Percentiles rank a stretch among this genome's conserved stretches.
phyloP scores from a whole-genome alignment of 2,888 invertebrate genomes.

The Sympetrum striolatum region DNA sequence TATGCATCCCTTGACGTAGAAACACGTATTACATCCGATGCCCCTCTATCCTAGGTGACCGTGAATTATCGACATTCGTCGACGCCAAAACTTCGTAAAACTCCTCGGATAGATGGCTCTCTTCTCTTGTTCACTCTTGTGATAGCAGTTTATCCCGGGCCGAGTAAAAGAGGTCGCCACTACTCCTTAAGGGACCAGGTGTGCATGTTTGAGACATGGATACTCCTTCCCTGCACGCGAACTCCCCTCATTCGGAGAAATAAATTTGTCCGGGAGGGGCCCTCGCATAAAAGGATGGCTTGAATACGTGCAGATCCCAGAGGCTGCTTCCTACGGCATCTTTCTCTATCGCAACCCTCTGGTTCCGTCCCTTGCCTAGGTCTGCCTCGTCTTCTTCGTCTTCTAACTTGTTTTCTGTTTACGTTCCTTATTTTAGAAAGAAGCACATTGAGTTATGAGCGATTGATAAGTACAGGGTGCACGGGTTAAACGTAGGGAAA shows the following conservation, averaged over 20 bases:
- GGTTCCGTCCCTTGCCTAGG: background rate
- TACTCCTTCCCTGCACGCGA: background rate
- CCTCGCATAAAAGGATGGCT: slow-evolving; percentile 21
- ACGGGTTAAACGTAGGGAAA: too few species aligned
- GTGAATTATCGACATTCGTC: background rate
- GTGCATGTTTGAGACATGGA: background rate
- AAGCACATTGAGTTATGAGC: too few species aligned
- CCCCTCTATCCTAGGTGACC: background rate
- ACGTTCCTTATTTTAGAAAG: too few species aligned
- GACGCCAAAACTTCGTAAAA: background rate
- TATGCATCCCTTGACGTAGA: background rate
- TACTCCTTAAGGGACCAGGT: slow-evolving; percentile 8
- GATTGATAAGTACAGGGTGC: too few species aligned
- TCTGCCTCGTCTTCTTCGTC: background rate
- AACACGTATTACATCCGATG: background rate
- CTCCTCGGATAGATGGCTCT: background rate
- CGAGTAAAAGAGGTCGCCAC: background rate
- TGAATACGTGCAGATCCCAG: slow-evolving; percentile 8
- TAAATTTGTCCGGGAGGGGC: slow-evolving; percentile 16
- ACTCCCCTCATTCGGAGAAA: slow-evolving; percentile 20
- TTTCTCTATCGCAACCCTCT: background rate
- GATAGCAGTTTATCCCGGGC: background rate
- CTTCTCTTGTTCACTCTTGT: background rate
- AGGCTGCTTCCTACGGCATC: background rate
- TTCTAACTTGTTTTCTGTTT: background rate